phyloP scores from a whole-genome alignment of 2,888 invertebrate genomes.

The Scaeva pyrastri region DNA sequence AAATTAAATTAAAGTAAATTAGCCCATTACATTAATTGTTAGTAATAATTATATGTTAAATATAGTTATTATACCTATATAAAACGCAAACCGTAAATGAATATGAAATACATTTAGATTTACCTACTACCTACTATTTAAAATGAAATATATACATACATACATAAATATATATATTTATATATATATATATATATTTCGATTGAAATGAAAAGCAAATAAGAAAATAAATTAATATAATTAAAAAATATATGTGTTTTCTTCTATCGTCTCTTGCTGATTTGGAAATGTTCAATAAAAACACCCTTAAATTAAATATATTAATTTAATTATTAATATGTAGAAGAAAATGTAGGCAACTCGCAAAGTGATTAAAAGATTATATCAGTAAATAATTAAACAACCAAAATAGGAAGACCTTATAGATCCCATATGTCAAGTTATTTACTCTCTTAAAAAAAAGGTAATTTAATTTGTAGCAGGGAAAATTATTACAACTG shows the following conservation, averaged over 20 bases:
- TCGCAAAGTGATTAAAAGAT: too few species aligned
- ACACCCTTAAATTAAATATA: too few species aligned
- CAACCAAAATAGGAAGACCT: too few species aligned
- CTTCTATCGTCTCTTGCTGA: background rate
- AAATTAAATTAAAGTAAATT: constrained; percentile 62
- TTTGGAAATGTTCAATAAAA: too few species aligned
- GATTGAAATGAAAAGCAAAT: constrained; percentile 65
- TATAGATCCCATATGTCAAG: too few species aligned
- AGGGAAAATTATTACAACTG: too few species aligned
- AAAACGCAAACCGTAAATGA: constrained; percentile 48
- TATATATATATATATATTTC: constrained; percentile 53
- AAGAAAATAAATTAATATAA: constrained; percentile 68
- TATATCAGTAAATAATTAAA: too few species aligned
- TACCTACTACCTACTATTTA: constrained; percentile 69
- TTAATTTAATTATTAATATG: too few species aligned
- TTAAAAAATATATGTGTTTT: background rate
- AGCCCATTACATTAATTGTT: constrained; percentile 74
- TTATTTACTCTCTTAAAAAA: too few species aligned
- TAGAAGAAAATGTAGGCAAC: too few species aligned
- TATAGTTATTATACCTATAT: constrained; percentile 64
- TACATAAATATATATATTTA: constrained; percentile 26
- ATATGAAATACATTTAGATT: constrained; percentile 71
- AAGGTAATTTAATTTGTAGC: too few species aligned
- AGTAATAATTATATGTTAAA: constrained; percentile 66
- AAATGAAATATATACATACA: constrained; percentile 45